Evolutionary conservation across 2,113 vertebrate species (phyloP).

Genomic region (Bubo blakistoni): DNA sequence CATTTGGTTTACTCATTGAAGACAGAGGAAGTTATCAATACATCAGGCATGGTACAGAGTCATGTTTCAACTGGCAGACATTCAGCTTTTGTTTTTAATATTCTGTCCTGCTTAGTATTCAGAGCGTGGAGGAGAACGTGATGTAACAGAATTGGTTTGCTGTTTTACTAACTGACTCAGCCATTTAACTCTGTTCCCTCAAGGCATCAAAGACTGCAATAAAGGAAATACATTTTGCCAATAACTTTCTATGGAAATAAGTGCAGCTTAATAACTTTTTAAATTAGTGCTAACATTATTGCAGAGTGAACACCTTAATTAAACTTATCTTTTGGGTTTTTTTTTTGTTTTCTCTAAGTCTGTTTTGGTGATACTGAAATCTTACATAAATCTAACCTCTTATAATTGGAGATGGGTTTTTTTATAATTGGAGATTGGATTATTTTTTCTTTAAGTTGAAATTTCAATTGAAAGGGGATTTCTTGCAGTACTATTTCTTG

Average conservation of each 20-base stretch:
- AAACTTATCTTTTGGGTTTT: not conserved
- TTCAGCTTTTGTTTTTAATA: conserved; percentile 42
- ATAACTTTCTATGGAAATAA: conserved; percentile 55
- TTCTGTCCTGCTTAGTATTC: conserved; percentile 44
- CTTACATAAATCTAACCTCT: not conserved
- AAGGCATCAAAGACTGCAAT: conserved; percentile 42
- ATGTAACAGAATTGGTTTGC: conserved; percentile 42
- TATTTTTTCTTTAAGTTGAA: not conserved
- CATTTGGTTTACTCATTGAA: not conserved
- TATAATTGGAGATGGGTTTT: not conserved
- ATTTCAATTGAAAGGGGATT: not conserved
- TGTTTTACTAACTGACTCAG: conserved; percentile 59
- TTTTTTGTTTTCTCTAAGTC: not conserved
- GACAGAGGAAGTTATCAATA: not conserved
- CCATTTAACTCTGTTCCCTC: conserved; percentile 55
- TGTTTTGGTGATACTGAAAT: conserved; percentile 5
- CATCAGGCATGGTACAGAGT: not conserved
- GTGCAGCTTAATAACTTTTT: conserved; percentile 37
- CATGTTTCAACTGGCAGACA: conserved; percentile 45
- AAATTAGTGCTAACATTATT: conserved; percentile 18
- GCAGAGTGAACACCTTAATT: conserved; percentile 36
- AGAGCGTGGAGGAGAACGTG: not conserved
- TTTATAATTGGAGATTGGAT: too few relatives aligned
- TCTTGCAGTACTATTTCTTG: not conserved
- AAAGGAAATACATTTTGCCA: conserved; percentile 49